A percentile compares a stretch with the other conserved stretches of the same genome.
These are phyloP conservation scores for Paratrypauchen microcephalus DNA, from an alignment of 2,797 vertebrate species.

Conservation along the genomic window DNA sequence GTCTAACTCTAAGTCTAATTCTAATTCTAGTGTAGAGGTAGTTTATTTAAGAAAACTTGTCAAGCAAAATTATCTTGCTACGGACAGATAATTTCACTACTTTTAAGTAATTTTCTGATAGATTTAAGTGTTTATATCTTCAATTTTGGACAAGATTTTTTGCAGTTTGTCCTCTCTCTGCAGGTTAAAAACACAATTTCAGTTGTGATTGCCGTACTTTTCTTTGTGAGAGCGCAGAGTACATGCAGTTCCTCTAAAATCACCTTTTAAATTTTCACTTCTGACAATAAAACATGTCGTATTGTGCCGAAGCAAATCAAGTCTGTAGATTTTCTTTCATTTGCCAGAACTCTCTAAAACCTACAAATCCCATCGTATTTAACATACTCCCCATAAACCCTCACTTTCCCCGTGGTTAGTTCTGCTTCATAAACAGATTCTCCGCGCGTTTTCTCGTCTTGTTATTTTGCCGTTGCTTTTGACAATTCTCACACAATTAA, in stretches of 20 bases:
- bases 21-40: no score
- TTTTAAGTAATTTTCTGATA: no score
- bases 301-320: not conserved
- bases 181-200: no score
- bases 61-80: no score
- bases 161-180: no score
- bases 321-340: conserved; percentile 25
- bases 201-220: no score
- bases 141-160: no score
- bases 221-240: no score
- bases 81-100: no score
- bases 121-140: no score
- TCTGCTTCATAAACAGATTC: conserved; percentile 14
- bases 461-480: conserved; percentile 27
- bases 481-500: conserved; percentile 43
- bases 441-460: conserved; percentile 6
- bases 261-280: not conserved
- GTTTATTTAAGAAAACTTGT: no score
- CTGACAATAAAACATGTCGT: not conserved
- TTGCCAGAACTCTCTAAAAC: not conserved
- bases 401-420: not conserved
- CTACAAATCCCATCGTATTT: not conserved
- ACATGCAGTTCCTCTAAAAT: conserved; percentile 17
- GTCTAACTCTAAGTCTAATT: no score
- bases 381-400: not conserved